Conservation (phyloP, 2,797 vertebrate species). For the Denticeps clupeoides region DNA sequence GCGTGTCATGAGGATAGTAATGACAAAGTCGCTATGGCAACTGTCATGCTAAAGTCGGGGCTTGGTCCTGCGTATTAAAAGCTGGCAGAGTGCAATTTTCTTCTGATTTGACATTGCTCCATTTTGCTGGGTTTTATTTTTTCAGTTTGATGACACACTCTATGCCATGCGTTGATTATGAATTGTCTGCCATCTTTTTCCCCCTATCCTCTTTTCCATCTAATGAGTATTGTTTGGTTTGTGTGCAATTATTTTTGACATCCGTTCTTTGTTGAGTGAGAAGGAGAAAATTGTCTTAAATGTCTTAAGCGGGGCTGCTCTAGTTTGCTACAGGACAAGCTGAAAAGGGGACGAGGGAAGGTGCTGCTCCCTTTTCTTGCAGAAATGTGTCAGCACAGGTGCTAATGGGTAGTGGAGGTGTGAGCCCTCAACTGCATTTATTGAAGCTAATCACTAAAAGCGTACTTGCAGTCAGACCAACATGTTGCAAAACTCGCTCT, state of each 20-base stretch:
- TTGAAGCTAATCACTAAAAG: no score
- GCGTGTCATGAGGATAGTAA: constrained; percentile 46
- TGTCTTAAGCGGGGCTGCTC: no score
- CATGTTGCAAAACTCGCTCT: no score
- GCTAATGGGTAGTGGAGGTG: no score
- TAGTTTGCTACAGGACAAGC: no score
- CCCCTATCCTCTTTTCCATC: not conserved
- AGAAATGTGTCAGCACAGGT: no score
- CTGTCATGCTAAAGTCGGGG: constrained; percentile 44
- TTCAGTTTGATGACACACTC: constrained; percentile 30
- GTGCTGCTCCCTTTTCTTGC: no score
- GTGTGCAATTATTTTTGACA: not conserved
- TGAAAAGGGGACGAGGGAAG: no score
- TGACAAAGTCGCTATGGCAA: constrained; percentile 54
- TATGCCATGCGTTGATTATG: constrained; percentile 12
- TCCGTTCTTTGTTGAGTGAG: not conserved
- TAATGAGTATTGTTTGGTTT: not conserved
- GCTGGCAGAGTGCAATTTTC: constrained; percentile 21
- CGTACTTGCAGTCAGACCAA: no score
- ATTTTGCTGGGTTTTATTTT: constrained; percentile 19
- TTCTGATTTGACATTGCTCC: constrained; percentile 41
- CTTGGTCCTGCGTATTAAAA: constrained; percentile 35
- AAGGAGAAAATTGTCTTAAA: no score
- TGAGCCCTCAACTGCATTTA: no score
- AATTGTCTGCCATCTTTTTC: not conserved